Base-by-base conservation (phyloP, 2,797 vertebrate genomes). In the Spea hammondii region DNA sequence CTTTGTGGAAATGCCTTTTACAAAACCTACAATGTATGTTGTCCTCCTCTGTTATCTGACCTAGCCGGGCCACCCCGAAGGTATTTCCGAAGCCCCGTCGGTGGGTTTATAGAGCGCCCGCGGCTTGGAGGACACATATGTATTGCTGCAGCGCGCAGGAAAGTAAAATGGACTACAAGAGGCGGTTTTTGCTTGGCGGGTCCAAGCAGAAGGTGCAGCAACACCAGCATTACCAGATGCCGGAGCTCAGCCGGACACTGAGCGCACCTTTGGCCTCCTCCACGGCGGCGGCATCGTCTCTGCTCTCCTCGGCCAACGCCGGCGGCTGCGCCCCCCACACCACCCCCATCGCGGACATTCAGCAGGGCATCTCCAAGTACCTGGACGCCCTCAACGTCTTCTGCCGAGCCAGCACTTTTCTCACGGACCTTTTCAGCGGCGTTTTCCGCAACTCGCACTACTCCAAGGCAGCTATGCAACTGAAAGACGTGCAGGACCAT, bases 161-260 rank as follows among this genome's bases (percentile, higher is more conserved):
- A 94, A 96, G 92, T 94, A 99, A 98, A 93, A 99, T 99, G 98
- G 98, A 99, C 97, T 99, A 98, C 78, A 99, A 99, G 92, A 94
- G 97, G 92, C 95, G 97, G 93, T 99, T 99, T 93, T 93, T 99
- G 97, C 97, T 99, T 94, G 98, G 98, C 97, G 97, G 97, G 97
- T 99, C 98, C 96, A 99, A 99, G 97, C 98, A 99, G 92, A 99
- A 99, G 92, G 96, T 95, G 90, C 97, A 99, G 89, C 97, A 98
- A 93, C 97, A 99, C 94, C 97, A 97, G 95, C 94, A 95, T 90
- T 99, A 97, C 90, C 94, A 96, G 74, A 93, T 99, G 94, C 96
- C 98, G 55, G 98, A 99, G 89, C 92, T 99, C 87, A 95, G 96
- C 91, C 93, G 95, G 89, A 93, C 96, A 88, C 91, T 98, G 90